A percentile compares a stretch with the other conserved stretches of the same genome.
Conservation (phyloP, 2,797 vertebrate species). For the Jordanella pulchra region DNA sequence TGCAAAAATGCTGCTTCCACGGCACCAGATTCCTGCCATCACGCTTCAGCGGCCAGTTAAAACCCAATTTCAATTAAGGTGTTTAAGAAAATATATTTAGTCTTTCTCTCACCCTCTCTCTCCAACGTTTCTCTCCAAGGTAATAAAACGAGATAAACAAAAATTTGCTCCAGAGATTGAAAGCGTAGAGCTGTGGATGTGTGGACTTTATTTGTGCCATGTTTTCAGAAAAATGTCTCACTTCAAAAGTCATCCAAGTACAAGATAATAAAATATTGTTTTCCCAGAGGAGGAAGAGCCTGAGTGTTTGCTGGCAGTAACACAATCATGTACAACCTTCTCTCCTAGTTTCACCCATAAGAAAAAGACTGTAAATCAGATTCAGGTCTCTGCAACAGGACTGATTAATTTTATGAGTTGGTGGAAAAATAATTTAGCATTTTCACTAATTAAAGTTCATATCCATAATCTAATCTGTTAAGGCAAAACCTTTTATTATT, state of each 20-base stretch:
- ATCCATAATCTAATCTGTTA: neutral
- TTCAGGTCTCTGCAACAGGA: slow-evolving; percentile 22
- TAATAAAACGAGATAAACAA: slow-evolving; percentile 56
- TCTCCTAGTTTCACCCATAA: slow-evolving; percentile 31
- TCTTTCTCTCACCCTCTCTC: slow-evolving; percentile 25
- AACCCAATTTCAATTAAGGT: slow-evolving; percentile 79
- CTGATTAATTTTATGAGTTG: slow-evolving; percentile 28
- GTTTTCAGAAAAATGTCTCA: slow-evolving; percentile 53
- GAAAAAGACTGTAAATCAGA: slow-evolving; percentile 13
- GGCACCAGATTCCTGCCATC: slow-evolving; percentile 58
- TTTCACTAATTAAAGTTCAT: neutral
- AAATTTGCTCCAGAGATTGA: slow-evolving; percentile 52
- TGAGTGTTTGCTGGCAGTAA: slow-evolving; percentile 34
- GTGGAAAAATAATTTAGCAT: slow-evolving; percentile 6
- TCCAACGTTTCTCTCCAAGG: slow-evolving; percentile 43
- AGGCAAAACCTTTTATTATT: neutral
- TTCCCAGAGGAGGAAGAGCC: slow-evolving; percentile 21
- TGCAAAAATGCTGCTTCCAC: slow-evolving; percentile 67
- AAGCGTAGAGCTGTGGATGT: slow-evolving; percentile 36
- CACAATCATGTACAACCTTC: slow-evolving; percentile 30
- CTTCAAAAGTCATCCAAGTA: slow-evolving; percentile 42
- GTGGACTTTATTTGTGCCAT: slow-evolving; percentile 42
- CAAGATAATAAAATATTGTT: slow-evolving; percentile 50
- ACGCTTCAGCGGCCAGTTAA: slow-evolving; percentile 68
- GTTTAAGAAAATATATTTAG: slow-evolving; percentile 77